phyloP scores from a whole-genome alignment of 64 coral and sea anemone species.

The Orbicella faveolata region DNA sequence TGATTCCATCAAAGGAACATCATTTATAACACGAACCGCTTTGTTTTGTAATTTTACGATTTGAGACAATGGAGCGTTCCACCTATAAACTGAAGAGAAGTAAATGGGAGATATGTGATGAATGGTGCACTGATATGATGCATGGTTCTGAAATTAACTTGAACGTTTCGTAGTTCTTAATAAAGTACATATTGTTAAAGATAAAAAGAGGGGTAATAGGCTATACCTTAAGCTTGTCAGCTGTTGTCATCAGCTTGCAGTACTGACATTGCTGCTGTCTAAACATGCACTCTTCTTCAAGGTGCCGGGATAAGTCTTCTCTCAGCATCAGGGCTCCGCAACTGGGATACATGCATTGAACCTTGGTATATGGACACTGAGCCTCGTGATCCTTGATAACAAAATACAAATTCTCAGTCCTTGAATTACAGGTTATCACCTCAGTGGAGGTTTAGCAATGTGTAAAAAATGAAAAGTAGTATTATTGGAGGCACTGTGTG shows the following conservation, averaged over 20 bases:
- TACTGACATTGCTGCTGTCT: slow-evolving; percentile 1
- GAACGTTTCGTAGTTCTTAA: neutral
- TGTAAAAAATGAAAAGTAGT: too few species aligned
- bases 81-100: too few species aligned
- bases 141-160: too few species aligned
- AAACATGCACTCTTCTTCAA: slow-evolving; percentile 8
- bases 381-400: neutral
- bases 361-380: neutral
- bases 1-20: too few species aligned
- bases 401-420: neutral
- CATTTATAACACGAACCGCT: too few species aligned
- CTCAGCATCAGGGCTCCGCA: slow-evolving; percentile 11
- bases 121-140: too few species aligned
- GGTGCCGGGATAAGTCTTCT: slow-evolving; percentile 10
- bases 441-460: too few species aligned
- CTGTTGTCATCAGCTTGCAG: neutral
- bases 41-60: too few species aligned
- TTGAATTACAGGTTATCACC: neutral
- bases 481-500: too few species aligned
- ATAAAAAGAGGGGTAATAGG: neutral
- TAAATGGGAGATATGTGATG: too few species aligned
- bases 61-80: too few species aligned
- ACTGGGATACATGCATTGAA: slow-evolving; percentile 15
- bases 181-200: neutral
- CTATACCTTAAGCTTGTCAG: slow-evolving; percentile 18